Base-by-base conservation (phyloP, 2,113 vertebrate genomes). In the Noturus placidus region DNA sequence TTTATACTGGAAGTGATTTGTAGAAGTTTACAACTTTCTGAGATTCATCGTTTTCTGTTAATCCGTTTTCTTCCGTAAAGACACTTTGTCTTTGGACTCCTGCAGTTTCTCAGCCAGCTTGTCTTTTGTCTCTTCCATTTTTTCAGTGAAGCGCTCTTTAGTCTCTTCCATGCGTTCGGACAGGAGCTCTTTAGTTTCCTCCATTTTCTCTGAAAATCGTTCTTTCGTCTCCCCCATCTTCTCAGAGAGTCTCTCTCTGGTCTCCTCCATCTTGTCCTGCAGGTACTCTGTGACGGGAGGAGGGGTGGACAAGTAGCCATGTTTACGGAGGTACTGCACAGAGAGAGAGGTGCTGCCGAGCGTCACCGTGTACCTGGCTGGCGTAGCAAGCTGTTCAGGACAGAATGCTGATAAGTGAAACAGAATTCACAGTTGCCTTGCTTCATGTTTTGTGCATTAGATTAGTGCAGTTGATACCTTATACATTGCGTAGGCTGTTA, bases 61-160 rank as follows among this genome's bases (percentile, higher is more conserved):
- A 79, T 98, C 96, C 4, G 95, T 93, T 91, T 97, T 97, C 94
- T 99, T 99, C 90, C 97, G 96, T 89, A 99, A 97, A 25, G 97
- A 95, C 90, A 99, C 97, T 94, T 97, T 96, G 91, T 96, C 98
- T 97, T 99, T 99, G 92, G 98, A 99, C 94, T 97, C 97, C 76
- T 97, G 96, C 67, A 98, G 92, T 88, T 97, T 98, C 91, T 93
- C 95, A 9, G 95, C 94, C 3, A 96, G 35, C 87, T 95, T 95
- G 90, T 95, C 95, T 85, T 95, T 90, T 1, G 86, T 90, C 79
- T 87, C 87, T n/a, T 84, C 82, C 87, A 88, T 84, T 79, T 88
- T 88, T 69, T 84, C 90, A 17, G 90, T 59, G 4, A 90, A 19
- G 27, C 90, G 88, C 79, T 72, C 90, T 86, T 89, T 92, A 2